These are phyloP conservation scores for Diploptera punctata DNA, from an alignment of 2,888 invertebrate species.

Conservation along the genomic window DNA sequence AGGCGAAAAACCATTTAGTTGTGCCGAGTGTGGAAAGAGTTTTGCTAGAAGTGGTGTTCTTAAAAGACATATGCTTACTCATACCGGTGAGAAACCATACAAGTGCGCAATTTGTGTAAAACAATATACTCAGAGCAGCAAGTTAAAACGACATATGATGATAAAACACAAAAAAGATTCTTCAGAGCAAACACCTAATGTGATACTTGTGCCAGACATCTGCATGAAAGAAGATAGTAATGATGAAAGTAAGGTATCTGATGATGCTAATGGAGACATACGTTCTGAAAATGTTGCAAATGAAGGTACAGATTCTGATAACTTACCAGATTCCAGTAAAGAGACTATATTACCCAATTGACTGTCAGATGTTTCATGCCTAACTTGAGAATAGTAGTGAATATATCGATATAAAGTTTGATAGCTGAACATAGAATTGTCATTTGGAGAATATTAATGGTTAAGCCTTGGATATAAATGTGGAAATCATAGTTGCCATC, in stretches of 20 bases:
- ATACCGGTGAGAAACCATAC: conserved; percentile 21
- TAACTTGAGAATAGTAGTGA: too few species aligned
- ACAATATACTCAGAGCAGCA: conserved; percentile 21
- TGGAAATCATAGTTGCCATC: too few species aligned
- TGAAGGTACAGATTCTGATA: too few species aligned
- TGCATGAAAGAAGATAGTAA: background rate
- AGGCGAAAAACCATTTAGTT: conserved; percentile 20
- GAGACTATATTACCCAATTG: too few species aligned
- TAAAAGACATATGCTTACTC: conserved; percentile 12
- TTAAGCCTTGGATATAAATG: too few species aligned
- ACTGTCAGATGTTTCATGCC: too few species aligned
- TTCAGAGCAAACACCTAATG: background rate
- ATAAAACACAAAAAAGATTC: background rate
- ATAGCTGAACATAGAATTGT: too few species aligned
- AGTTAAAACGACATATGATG: conserved; percentile 9
- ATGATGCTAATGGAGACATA: too few species aligned
- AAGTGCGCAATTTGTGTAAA: conserved; percentile 15
- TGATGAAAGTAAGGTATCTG: background rate
- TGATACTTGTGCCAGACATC: background rate
- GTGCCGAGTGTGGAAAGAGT: conserved; percentile 7
- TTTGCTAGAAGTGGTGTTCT: conserved; percentile 22
- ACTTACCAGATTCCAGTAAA: too few species aligned
- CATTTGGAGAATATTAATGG: too few species aligned
- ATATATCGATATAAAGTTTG: too few species aligned
- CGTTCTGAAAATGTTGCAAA: too few species aligned